A percentile compares a stretch with the other conserved stretches of the same genome.
phyloP scores from a whole-genome alignment of 1,140 invertebrate genomes.

The Tetramorium simillimum region DNA sequence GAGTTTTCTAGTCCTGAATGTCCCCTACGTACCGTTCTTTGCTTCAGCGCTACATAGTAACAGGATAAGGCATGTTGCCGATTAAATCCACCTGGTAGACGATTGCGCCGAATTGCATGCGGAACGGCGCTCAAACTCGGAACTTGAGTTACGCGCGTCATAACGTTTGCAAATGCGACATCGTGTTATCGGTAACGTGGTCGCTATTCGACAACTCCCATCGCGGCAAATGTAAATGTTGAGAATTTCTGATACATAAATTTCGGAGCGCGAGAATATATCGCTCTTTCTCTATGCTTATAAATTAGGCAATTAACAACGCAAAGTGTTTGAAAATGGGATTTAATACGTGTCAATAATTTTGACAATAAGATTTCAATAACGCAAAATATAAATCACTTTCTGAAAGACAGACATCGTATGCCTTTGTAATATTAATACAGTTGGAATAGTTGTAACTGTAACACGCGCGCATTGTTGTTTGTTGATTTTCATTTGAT shows the following conservation, averaged over 20 bases:
- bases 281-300: neutral
- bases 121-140: neutral
- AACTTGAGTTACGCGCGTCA: slow-evolving; percentile 10
- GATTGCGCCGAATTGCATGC: neutral
- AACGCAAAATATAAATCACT: neutral
- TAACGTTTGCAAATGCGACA: slow-evolving; percentile 43
- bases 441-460: neutral
- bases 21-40: neutral
- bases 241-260: slow-evolving; percentile 19
- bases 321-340: neutral
- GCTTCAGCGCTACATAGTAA: neutral
- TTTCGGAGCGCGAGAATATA: neutral
- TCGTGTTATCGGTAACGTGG: slow-evolving; percentile 30
- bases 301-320: neutral
- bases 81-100: slow-evolving; percentile 30
- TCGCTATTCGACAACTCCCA: slow-evolving; percentile 26
- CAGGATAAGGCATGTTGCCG: neutral
- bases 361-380: neutral
- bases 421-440: neutral
- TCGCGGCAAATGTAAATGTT: slow-evolving; percentile 15
- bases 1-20: neutral
- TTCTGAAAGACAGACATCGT: too few species aligned
- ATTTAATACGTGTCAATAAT: neutral
- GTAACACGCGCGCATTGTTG: neutral
- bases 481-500: neutral